Percentiles rank a stretch among this genome's conserved stretches.
Evolutionary conservation across 2,888 invertebrate genomes (phyloP).

Genomic region (Lordiphosa andalusiaca): DNA sequence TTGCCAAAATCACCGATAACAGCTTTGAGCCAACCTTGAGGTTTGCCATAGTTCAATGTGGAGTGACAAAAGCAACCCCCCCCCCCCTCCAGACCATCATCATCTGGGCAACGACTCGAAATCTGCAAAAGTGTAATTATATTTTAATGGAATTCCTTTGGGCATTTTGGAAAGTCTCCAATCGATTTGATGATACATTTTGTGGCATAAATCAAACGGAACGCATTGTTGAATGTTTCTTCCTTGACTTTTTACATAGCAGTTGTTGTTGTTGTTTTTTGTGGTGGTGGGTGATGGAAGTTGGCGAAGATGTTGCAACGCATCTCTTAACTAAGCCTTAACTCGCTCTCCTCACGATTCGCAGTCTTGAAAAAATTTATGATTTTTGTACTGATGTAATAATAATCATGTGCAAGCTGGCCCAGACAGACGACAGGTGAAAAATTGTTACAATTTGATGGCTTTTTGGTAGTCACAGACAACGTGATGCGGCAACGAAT

Average conservation of each 20-base stretch:
- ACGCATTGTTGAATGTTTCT: constrained; percentile 48
- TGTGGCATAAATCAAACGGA: constrained; percentile 50
- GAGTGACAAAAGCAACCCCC: too few species aligned
- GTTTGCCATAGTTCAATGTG: background rate
- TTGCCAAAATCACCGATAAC: constrained; percentile 54
- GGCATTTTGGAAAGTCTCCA: constrained; percentile 11
- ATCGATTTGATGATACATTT: constrained; percentile 16
- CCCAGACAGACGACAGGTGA: constrained; percentile 56
- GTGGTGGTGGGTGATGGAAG: constrained; percentile 30
- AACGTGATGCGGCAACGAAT: constrained; percentile 49
- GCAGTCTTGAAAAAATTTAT: constrained; percentile 56
- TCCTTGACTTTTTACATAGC: constrained; percentile 43
- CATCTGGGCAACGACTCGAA: background rate
- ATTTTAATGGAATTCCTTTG: constrained; percentile 42
- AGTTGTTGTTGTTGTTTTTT: background rate
- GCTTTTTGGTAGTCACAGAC: constrained; percentile 41
- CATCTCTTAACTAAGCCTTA: constrained; percentile 29
- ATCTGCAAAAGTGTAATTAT: constrained; percentile 18
- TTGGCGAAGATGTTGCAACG: constrained; percentile 49
- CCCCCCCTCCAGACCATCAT: background rate
- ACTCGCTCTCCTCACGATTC: constrained; percentile 58
- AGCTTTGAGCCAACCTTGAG: constrained; percentile 39
- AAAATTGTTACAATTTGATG: constrained; percentile 73
- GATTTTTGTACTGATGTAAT: constrained; percentile 66
- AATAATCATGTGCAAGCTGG: constrained; percentile 62